These are phyloP conservation scores for Coregonus clupeaformis DNA, from an alignment of 2,113 vertebrate species.

Conservation along the genomic window DNA sequence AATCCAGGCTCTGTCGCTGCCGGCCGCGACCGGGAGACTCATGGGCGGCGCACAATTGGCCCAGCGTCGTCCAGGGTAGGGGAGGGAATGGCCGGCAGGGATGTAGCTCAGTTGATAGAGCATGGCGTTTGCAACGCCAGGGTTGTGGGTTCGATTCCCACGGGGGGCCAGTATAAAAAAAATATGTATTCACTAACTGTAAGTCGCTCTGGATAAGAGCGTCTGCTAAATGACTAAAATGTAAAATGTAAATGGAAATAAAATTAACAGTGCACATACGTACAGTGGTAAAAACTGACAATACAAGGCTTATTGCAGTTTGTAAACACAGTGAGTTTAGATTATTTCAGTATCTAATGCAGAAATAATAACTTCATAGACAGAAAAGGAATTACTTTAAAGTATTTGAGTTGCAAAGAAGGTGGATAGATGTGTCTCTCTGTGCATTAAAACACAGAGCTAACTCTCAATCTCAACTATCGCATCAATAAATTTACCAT, in stretches of 20 bases:
- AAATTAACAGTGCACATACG: background rate
- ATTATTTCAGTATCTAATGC: slow-evolving; percentile 54
- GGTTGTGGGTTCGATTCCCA: too few relatives aligned
- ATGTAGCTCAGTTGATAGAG: too few relatives aligned
- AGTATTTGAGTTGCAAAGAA: background rate
- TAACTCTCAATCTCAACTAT: background rate
- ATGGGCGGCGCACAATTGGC: too few relatives aligned
- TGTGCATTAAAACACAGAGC: slow-evolving; percentile 1
- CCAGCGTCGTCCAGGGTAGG: too few relatives aligned
- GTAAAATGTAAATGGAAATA: background rate
- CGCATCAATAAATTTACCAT: background rate
- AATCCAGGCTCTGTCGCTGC: too few relatives aligned
- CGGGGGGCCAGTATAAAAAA: too few relatives aligned
- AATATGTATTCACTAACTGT: too few relatives aligned
- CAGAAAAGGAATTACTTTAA: background rate
- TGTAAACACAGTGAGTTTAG: slow-evolving; percentile 38
- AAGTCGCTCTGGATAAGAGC: too few relatives aligned
- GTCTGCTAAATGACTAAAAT: too few relatives aligned
- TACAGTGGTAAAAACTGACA: slow-evolving; percentile 7
- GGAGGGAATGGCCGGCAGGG: too few relatives aligned
- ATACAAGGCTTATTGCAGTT: slow-evolving; percentile 17
- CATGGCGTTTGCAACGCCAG: too few relatives aligned
- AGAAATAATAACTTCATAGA: slow-evolving; percentile 7
- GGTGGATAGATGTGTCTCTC: background rate
- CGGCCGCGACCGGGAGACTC: too few relatives aligned